A percentile compares a stretch with the other conserved stretches of the same genome.
Evolutionary conservation across 2,797 vertebrate genomes (phyloP).

Genomic region (Centroberyx gerrardi): DNA sequence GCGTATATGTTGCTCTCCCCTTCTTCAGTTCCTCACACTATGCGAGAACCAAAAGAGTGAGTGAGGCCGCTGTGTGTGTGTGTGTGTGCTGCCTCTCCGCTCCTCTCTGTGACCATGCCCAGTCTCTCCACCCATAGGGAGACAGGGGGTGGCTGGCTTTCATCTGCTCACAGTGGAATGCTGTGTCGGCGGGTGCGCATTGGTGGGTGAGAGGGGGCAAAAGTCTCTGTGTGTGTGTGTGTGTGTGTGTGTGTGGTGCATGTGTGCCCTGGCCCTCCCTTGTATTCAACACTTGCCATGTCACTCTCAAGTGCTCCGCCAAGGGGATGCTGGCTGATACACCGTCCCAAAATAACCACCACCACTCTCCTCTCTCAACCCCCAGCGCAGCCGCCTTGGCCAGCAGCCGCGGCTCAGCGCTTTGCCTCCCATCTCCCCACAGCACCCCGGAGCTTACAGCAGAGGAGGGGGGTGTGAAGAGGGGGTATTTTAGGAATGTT

Average conservation of each 20-base stretch:
- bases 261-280: conserved; percentile 64
- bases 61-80: conserved; percentile 15
- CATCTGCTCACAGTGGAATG: conserved; percentile 80
- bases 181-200: conserved; percentile 56
- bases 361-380: conserved; percentile 49
- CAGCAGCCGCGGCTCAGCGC: conserved; percentile 20
- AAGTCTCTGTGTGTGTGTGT: conserved; percentile 35
- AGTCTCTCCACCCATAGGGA: conserved; percentile 65
- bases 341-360: conserved; percentile 81
- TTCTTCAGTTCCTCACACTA: conserved; percentile 56
- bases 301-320: conserved; percentile 80
- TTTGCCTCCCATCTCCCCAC: conserved; percentile 55
- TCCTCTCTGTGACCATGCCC: conserved; percentile 40
- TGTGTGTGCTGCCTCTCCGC: conserved; percentile 24
- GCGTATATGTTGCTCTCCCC: conserved; percentile 25
- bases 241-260: conserved; percentile 36
- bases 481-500: conserved; percentile 22
- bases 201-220: conserved; percentile 54
- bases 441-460: conserved; percentile 7
- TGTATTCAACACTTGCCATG: conserved; percentile 85
- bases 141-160: conserved; percentile 65
- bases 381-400: conserved; percentile 41
- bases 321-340: conserved; percentile 82
- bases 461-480: conserved; percentile 1
- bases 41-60: conserved; percentile 58